phyloP scores from a whole-genome alignment of 2,797 vertebrate species.

The Antrozous pallidus region DNA sequence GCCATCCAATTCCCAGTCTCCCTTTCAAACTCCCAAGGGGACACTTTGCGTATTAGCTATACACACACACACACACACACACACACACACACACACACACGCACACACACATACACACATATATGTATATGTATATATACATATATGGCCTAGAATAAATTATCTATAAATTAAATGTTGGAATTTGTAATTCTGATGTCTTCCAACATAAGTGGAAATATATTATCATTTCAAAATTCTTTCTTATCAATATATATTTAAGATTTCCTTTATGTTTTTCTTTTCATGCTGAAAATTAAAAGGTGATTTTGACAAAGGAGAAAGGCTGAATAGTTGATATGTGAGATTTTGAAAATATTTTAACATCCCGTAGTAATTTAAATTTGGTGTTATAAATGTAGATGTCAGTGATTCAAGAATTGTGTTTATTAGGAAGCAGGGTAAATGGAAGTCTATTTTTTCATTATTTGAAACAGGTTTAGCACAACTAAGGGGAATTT shows the following conservation, averaged over 20 bases:
- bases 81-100: no score
- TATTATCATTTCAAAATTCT: slow-evolving; percentile 50
- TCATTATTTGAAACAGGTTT: neutral
- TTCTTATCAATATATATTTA: slow-evolving; percentile 48
- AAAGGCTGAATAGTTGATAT: slow-evolving; percentile 20
- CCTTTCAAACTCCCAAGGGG: no score
- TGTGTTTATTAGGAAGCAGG: neutral
- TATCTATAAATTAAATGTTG: slow-evolving; percentile 26
- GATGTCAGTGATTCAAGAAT: neutral
- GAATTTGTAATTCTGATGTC: slow-evolving; percentile 41
- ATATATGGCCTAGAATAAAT: slow-evolving; percentile 43
- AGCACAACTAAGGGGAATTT: neutral
- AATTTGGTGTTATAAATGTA: neutral
- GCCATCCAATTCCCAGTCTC: no score
- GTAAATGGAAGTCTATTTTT: neutral
- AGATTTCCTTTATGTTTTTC: slow-evolving; percentile 57
- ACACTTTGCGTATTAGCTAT: no score
- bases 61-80: no score
- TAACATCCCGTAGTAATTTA: slow-evolving; percentile 51
- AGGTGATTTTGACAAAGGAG: neutral
- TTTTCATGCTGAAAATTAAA: slow-evolving; percentile 45
- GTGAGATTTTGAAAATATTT: slow-evolving; percentile 37
- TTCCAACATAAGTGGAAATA: slow-evolving; percentile 49
- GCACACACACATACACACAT: no score
- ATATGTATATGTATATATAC: no score